Percentiles rank a stretch among this genome's conserved stretches.
Evolutionary conservation across 2,888 invertebrate species (phyloP).

Genomic region (Campoplex nolae): DNA sequence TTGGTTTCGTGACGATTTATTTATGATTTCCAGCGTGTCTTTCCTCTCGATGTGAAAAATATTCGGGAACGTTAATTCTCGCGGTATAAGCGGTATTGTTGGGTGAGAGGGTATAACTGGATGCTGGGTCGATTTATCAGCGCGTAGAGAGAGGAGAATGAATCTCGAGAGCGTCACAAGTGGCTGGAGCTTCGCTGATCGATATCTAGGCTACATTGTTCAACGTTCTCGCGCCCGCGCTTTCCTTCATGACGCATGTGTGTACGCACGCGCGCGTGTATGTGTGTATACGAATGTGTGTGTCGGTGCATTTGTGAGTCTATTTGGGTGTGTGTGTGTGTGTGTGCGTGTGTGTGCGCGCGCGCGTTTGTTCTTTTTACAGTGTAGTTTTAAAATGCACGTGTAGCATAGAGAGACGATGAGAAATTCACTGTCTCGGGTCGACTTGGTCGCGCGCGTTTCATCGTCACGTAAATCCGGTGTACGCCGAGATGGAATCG

Average conservation of each 20-base stretch:
- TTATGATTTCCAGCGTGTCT: too few relatives aligned
- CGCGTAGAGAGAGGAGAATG: constrained; percentile 40
- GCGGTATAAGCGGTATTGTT: not conserved
- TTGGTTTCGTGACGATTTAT: too few relatives aligned
- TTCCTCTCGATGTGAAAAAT: not conserved
- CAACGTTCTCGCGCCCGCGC: constrained; percentile 17
- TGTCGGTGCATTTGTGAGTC: too few relatives aligned
- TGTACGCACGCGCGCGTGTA: not conserved
- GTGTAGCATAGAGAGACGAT: not conserved
- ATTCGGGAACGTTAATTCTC: not conserved
- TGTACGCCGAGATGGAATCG: not conserved
- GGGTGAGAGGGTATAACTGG: not conserved
- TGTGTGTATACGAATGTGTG: not conserved
- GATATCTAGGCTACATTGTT: constrained; percentile 72
- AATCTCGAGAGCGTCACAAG: constrained; percentile 25
- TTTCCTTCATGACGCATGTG: not conserved
- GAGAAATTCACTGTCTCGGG: not conserved
- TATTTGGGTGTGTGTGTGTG: not conserved
- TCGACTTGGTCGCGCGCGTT: not conserved
- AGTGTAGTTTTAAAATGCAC: not conserved
- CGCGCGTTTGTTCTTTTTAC: not conserved
- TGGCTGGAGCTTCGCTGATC: constrained; percentile 61
- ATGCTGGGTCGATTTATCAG: constrained; percentile 17
- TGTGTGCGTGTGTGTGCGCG: not conserved
- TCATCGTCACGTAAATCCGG: constrained; percentile 10